Evolutionary conservation across 2,113 vertebrate species (phyloP), one percentile per base, ranked within the genome.

Genomic region (Dinomys branickii): DNA sequence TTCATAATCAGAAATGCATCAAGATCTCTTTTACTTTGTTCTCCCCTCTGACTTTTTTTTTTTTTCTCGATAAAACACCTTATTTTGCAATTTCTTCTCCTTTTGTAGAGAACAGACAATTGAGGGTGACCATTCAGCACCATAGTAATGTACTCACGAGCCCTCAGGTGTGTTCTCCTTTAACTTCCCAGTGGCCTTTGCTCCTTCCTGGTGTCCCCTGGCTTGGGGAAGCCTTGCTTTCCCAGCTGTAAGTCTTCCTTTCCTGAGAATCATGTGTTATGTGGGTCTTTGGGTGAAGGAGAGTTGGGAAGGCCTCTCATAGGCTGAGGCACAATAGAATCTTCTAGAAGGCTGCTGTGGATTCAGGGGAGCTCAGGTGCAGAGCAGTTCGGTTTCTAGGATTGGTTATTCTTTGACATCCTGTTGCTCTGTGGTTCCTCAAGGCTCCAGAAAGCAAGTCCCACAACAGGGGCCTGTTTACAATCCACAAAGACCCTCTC

Each of bases 141-240:
- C 22, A 0, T 5, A 0, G 0, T 13, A 1, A 0, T 52, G 16
- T 47, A 47, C 6, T 30, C 22, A 19, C 0, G 4, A 26, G 41
- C 26, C 54, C 33, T 69, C 44, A 1, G 30, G 20, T 47, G n/a
- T 47, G 20, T 13, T 47, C 47, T 2, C 33, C 24, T 50, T 35
- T 6, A 26, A 9, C 1, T 22, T 59, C 52, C 19, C 0, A 0
- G 13, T 69, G 56, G 54, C 3, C 2, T 19, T 59, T n/a, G 26
- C 63, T 83, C 12, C n/a, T 52, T 82, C 54, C 67, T 33, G 16
- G 20, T 26, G 19, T 71, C n/a, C 5, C 38, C 10, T 5, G 11
- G 80, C 41, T 52, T 38, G 44, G 38, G 63, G 14, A n/a, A 54
- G 1, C 38, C 38, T 61, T 12, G 3, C 6, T 7, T 89, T 24